Evolutionary conservation across 2,797 vertebrate species (phyloP).

Genomic region (Somateria mollissima): DNA sequence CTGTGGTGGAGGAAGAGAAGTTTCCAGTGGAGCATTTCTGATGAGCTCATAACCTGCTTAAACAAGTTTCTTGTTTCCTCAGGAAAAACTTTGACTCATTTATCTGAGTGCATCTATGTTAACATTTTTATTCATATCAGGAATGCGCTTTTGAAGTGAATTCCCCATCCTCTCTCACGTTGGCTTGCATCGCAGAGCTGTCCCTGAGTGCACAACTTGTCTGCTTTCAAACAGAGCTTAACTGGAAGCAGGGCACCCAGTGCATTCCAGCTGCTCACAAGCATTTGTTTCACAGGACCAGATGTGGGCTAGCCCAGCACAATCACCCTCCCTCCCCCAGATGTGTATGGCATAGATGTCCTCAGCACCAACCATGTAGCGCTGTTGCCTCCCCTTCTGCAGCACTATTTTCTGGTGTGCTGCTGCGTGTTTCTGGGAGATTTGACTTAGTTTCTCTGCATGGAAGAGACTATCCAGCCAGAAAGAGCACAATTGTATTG

Average conservation of each 20-base stretch:
- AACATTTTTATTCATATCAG: neutral
- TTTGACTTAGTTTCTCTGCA: neutral
- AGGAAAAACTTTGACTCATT: neutral
- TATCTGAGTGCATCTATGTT: neutral
- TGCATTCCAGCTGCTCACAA: neutral
- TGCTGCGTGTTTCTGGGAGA: neutral
- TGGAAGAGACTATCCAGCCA: neutral
- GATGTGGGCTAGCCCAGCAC: neutral
- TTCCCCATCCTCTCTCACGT: neutral
- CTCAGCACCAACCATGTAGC: neutral
- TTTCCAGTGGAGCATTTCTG: neutral
- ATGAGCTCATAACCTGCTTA: neutral
- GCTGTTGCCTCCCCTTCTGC: neutral
- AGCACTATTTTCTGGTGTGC: neutral
- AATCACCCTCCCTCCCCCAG: neutral
- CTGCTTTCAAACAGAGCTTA: neutral
- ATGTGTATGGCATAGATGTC: neutral
- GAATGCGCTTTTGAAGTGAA: neutral
- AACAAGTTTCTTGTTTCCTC: neutral
- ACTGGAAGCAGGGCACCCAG: neutral
- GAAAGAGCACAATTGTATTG: neutral
- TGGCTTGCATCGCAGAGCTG: neutral
- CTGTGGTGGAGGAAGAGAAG: neutral
- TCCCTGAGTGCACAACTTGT: fast-evolving
- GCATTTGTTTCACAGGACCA: neutral